Conservation (phyloP, 2,888 invertebrate genomes). For the Augochlorella aurata region DNA sequence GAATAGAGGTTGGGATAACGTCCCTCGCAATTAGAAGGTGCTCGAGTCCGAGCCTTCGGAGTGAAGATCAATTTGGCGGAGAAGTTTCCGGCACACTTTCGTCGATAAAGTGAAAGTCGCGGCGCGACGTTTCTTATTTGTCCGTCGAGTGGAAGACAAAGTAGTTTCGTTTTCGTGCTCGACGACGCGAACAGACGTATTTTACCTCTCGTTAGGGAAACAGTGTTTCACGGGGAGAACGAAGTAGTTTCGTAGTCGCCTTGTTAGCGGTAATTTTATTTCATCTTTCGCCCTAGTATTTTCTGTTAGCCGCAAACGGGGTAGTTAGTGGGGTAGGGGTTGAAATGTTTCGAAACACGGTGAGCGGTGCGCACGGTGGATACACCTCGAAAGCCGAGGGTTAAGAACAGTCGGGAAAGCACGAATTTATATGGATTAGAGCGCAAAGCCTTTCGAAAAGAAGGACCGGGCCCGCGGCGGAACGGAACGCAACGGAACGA, state of each 20-base stretch:
- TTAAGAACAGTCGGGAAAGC: constrained; percentile 5
- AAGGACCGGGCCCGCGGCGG: neutral
- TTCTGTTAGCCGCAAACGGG: neutral
- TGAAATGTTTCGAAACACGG: constrained; percentile 10
- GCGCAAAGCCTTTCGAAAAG: constrained; percentile 7
- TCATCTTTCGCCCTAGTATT: neutral
- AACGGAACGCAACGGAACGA: constrained; percentile 3
- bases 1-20: no score
- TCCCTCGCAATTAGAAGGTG: no score
- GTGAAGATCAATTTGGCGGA: no score
- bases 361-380: neutral
- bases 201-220: constrained; percentile 1
- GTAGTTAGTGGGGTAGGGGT: neutral
- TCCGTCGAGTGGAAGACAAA: neutral
- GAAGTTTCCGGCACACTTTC: no score
- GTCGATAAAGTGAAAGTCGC: no score
- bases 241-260: neutral
- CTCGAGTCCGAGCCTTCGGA: no score
- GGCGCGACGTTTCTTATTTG: neutral
- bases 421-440: constrained; percentile 48
- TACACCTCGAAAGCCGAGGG: neutral
- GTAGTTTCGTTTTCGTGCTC: neutral
- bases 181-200: neutral
- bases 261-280: constrained; percentile 22
- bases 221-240: neutral